These are phyloP conservation scores for Pluvianellus socialis DNA, from an alignment of 2,113 vertebrate species.

Conservation along the genomic window DNA sequence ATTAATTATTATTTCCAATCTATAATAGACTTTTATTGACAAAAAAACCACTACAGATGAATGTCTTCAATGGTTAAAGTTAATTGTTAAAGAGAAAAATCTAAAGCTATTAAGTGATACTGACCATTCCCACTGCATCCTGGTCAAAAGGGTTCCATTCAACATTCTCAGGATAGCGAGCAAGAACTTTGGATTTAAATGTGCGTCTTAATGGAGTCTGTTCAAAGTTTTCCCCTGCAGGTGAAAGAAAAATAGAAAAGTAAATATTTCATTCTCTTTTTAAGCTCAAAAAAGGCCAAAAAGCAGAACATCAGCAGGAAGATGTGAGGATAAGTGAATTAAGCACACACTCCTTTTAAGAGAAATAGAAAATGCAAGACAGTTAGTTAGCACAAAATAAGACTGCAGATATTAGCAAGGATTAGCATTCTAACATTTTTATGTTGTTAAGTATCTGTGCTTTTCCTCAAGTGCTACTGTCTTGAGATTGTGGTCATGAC, in stretches of 20 bases:
- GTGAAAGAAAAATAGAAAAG: slow-evolving; percentile 13
- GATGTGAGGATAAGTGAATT: slow-evolving; percentile 56
- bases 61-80: neutral
- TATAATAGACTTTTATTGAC: neutral
- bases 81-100: neutral
- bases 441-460: slow-evolving; percentile 26
- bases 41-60: neutral
- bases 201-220: slow-evolving; percentile 96
- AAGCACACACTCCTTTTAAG: slow-evolving; percentile 63
- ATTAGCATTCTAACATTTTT: slow-evolving; percentile 49
- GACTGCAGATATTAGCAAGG: slow-evolving; percentile 58
- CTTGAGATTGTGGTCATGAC: neutral
- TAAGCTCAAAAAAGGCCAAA: slow-evolving; percentile 1
- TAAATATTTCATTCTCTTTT: neutral
- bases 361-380: slow-evolving; percentile 66
- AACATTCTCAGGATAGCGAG: slow-evolving; percentile 96
- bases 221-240: slow-evolving; percentile 97
- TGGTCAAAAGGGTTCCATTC: slow-evolving; percentile 99
- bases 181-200: slow-evolving; percentile 98
- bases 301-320: slow-evolving; percentile 60
- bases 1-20: neutral
- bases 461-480: slow-evolving; percentile 30
- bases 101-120: slow-evolving; percentile 18
- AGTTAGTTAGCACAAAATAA: slow-evolving; percentile 54
- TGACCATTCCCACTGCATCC: slow-evolving; percentile 99